These are phyloP conservation scores for Hyppa rectilinea DNA, from an alignment of 2,888 invertebrate species.

Conservation along the genomic window DNA sequence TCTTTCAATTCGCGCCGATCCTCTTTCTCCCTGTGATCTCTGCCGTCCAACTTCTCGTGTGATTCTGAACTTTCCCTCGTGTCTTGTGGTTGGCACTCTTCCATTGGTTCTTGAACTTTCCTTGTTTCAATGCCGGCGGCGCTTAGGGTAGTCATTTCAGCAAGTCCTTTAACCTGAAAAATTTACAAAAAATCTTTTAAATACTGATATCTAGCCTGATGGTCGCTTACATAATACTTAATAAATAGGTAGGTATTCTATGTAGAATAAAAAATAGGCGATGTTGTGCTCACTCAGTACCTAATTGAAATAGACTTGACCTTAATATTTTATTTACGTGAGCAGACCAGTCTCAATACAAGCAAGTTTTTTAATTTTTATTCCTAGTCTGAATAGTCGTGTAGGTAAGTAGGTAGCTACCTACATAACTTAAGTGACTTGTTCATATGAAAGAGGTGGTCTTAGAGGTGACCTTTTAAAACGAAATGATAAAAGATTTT, in stretches of 20 bases:
- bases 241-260: neutral
- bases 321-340: constrained; percentile 51
- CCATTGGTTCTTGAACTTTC: constrained; percentile 88
- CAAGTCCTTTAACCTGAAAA: constrained; percentile 95
- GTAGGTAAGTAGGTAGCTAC: constrained; percentile 3
- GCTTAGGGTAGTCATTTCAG: constrained; percentile 97
- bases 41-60: constrained; percentile 80
- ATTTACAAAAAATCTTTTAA: neutral
- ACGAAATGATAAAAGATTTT: neutral
- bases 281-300: constrained; percentile 29
- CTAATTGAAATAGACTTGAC: constrained; percentile 59
- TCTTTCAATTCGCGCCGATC: constrained; percentile 83
- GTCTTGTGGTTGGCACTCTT: constrained; percentile 85
- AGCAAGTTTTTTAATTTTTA: constrained; percentile 35
- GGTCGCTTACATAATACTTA: neutral
- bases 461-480: constrained; percentile 2
- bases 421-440: neutral
- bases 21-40: constrained; percentile 83
- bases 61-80: constrained; percentile 80
- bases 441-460: neutral
- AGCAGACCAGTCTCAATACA: constrained; percentile 26
- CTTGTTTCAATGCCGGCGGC: constrained; percentile 90
- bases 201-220: neutral
- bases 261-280: constrained; percentile 37
- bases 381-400: constrained; percentile 7